Conservation (phyloP, 2,888 invertebrate genomes). For the Pemphredon lugubris region DNA sequence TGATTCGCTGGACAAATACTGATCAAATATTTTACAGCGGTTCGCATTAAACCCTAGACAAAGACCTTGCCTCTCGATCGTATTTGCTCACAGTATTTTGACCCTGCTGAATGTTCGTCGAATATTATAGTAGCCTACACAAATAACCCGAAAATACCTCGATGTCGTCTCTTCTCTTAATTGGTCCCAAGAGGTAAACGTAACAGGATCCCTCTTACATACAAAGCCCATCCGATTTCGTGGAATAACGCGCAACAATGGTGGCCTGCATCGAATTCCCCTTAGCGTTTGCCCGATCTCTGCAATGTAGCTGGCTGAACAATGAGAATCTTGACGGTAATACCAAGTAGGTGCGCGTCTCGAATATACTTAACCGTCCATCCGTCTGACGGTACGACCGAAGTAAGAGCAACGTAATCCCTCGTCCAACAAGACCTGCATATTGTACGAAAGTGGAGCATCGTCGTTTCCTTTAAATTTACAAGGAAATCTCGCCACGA, state of each 20-base stretch:
- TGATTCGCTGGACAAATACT: too few relatives aligned
- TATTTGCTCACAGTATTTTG: too few relatives aligned
- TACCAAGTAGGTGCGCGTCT: slow-evolving; percentile 29
- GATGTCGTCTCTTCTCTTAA: too few relatives aligned
- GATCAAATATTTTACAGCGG: too few relatives aligned
- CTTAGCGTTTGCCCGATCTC: neutral
- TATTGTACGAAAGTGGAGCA: slow-evolving; percentile 37
- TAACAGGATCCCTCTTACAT: too few relatives aligned
- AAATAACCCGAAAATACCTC: too few relatives aligned
- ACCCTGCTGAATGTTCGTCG: too few relatives aligned
- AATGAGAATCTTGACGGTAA: slow-evolving; percentile 34
- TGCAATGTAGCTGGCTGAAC: slow-evolving; percentile 10
- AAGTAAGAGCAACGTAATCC: slow-evolving; percentile 31
- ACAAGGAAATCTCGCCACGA: slow-evolving; percentile 2
- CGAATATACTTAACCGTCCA: slow-evolving; percentile 23
- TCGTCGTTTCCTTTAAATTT: slow-evolving; percentile 18
- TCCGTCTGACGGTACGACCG: neutral
- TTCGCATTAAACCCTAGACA: too few relatives aligned
- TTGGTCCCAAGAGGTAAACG: too few relatives aligned
- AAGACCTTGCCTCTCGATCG: too few relatives aligned
- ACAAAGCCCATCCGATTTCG: too few relatives aligned
- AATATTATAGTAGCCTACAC: too few relatives aligned
- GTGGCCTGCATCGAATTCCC: slow-evolving; percentile 16
- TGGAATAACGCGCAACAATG: slow-evolving; percentile 8
- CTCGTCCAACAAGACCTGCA: slow-evolving; percentile 9